Percentiles rank a stretch among this genome's conserved stretches.
phyloP scores from a whole-genome alignment of 1,140 invertebrate genomes.

The Leptinotarsa texana region DNA sequence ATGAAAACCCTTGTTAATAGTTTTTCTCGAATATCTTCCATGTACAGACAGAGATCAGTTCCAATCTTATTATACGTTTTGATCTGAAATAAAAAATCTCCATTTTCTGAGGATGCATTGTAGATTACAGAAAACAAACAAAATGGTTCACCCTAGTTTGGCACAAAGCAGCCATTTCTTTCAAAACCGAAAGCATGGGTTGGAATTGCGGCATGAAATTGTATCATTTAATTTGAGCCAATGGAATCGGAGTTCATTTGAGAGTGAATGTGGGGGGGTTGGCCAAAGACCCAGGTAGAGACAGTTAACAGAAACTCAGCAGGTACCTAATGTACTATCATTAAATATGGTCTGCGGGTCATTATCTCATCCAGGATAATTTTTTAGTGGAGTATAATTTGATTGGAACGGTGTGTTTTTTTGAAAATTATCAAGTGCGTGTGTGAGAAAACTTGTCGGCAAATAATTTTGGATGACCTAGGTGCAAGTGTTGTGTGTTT shows the following conservation, averaged over 20 bases:
- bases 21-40: too few relatives aligned
- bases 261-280: constrained; percentile 23
- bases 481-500: not conserved
- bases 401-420: not conserved
- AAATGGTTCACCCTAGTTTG: constrained; percentile 22
- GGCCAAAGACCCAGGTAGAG: constrained; percentile 22
- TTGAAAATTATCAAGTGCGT: not conserved
- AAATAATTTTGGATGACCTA: not conserved
- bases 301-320: constrained; percentile 10
- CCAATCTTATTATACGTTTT: too few relatives aligned
- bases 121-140: not conserved
- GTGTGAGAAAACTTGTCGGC: not conserved
- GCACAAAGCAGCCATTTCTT: constrained; percentile 17
- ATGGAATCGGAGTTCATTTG: constrained; percentile 23
- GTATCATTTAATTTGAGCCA: constrained; percentile 27
- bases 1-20: too few relatives aligned
- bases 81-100: too few relatives aligned
- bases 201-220: constrained; percentile 22
- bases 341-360: constrained; percentile 17
- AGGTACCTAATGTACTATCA: constrained; percentile 18
- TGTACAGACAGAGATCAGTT: too few relatives aligned
- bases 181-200: constrained; percentile 9
- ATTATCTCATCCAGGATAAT: not conserved
- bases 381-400: not conserved
- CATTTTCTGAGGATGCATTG: too few relatives aligned